Conservation (phyloP, 1,140 invertebrate species). For the Sweltsa coloradensis region DNA sequence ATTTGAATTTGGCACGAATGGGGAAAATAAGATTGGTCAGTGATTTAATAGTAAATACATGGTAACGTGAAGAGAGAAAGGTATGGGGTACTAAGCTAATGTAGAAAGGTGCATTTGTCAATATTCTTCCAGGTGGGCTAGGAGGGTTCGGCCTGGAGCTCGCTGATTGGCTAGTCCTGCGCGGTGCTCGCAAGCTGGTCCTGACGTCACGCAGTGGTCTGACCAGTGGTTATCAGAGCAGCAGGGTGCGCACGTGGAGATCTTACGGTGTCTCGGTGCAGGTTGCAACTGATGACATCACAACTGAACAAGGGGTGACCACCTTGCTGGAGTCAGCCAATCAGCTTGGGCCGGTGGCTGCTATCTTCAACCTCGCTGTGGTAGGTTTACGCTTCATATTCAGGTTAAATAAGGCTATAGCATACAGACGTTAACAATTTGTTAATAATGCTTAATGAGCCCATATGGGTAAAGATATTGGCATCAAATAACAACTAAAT, state of each 20-base stretch:
- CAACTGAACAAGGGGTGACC: slow-evolving; percentile 43
- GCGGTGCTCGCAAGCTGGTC: slow-evolving; percentile 40
- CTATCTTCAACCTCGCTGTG: slow-evolving; percentile 74
- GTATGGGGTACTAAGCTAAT: no score
- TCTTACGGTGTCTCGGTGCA: slow-evolving; percentile 44
- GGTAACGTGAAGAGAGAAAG: no score
- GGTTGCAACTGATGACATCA: slow-evolving; percentile 50
- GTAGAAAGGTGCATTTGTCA: no score
- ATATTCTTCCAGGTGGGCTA: slow-evolving; percentile 57
- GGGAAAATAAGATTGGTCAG: no score
- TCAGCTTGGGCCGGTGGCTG: slow-evolving; percentile 51
- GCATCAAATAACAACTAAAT: no score
- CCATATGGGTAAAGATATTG: no score
- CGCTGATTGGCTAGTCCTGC: slow-evolving; percentile 68
- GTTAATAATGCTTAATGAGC: no score
- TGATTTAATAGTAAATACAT: no score
- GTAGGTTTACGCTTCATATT: no score
- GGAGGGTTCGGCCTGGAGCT: slow-evolving; percentile 89
- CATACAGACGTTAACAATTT: no score
- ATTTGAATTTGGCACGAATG: no score
- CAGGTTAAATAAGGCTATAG: no score
- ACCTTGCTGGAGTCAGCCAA: slow-evolving; percentile 45
- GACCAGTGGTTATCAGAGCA: slow-evolving; percentile 40
- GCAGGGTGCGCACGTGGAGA: slow-evolving; percentile 43
- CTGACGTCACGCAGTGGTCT: slow-evolving; percentile 44